phyloP scores from a whole-genome alignment of 2,113 vertebrate species.

The Otocyon megalotis region DNA sequence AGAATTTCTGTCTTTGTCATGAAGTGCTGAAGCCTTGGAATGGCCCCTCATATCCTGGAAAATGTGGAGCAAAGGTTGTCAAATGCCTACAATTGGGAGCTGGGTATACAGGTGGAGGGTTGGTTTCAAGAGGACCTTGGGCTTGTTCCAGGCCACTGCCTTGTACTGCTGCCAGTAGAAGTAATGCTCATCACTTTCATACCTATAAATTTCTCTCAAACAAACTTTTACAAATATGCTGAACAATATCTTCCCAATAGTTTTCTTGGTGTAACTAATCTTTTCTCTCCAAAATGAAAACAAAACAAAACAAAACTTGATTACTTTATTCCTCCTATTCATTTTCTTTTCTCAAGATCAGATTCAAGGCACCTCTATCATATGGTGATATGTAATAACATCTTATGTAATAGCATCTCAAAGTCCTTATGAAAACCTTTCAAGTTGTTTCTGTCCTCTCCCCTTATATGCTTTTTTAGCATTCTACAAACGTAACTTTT shows the following conservation, averaged over 20 bases:
- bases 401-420: not conserved
- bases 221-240: not conserved
- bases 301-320: not conserved
- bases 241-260: not conserved
- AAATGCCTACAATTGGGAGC: not conserved
- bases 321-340: not conserved
- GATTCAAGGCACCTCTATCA: not conserved
- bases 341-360: not conserved
- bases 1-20: not conserved
- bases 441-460: not conserved
- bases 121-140: not conserved
- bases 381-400: not conserved
- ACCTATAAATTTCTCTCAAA: not conserved
- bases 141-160: not conserved
- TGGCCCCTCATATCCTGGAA: not conserved
- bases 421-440: not conserved
- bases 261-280: not conserved
- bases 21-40: not conserved
- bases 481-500: not conserved
- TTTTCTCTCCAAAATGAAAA: not conserved
- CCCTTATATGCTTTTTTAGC: not conserved
- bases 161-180: not conserved
- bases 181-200: not conserved
- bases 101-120: rapidly evolving
- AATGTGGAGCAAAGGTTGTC: not conserved